Base-by-base conservation (phyloP, 2,888 invertebrate species). In the Trileptium ribeirensis region DNA sequence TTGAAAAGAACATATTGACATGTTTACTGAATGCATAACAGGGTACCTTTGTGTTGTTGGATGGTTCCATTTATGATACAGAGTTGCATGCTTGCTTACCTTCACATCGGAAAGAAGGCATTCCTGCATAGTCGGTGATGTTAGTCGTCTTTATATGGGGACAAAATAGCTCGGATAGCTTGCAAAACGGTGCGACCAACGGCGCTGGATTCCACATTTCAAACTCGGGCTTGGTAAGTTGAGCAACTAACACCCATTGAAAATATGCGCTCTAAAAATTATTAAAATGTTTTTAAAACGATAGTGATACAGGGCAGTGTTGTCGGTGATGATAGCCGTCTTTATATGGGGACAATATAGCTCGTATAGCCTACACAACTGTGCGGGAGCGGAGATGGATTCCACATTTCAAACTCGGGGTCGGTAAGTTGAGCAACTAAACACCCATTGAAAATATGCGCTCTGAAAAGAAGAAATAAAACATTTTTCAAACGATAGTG, bases 221-320 rank as follows among this genome's bases (percentile, higher is more conserved):
- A 8, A 51, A 51, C 51, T 8, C 8, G 8, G 51, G 51, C 24
- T 8, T 24, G 51, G 8, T 51, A n/a, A 75, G 2, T 75, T 38
- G 77, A 37, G 77, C 77, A 38, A 75, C 39, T n/a, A 75, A 24
- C 3, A 75, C 38, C 77, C 77, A 75, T n/a, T 75, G 77, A 24
- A 75, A 24, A 38, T 75, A 75, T 2, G 77, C 77, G n/a, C 36
- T 36, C 77, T 75, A 36, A 75, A 75, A 75, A n/a, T n/a, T n/a
- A n/a, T n/a, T n/a, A n/a, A n/a, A n/a, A n/a, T n/a, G n/a, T n/a
- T n/a, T n/a, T n/a, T n/a, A n/a, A n/a, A n/a, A n/a, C n/a, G n/a
- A n/a, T n/a, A n/a, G n/a, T n/a, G n/a, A n/a, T n/a, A n/a, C n/a
- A n/a, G n/a, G n/a, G n/a, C 77, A 33, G 37, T 36, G 37, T 75